These are phyloP conservation scores for Ceratosolen solmsi DNA, from an alignment of 1,140 invertebrate species.

Conservation along the genomic window DNA sequence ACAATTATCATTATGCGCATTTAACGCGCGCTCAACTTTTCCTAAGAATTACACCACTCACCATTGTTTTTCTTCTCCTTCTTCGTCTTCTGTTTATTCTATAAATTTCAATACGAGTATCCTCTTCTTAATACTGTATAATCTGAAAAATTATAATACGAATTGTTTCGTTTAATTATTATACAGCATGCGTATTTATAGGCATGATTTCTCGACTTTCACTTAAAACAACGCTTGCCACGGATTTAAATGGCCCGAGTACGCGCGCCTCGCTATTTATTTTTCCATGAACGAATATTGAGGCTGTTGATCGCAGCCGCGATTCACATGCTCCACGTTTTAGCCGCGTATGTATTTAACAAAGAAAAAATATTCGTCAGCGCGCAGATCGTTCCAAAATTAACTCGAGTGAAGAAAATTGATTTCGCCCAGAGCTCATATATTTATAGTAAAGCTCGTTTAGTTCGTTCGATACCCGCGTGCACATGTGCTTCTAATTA, in stretches of 20 bases:
- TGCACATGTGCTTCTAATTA: not conserved
- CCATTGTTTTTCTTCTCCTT: no score
- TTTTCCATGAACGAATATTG: slow-evolving; percentile 11
- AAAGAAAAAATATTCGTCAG: not conserved
- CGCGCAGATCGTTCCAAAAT: slow-evolving; percentile 4
- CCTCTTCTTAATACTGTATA: no score
- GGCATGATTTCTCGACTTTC: slow-evolving; percentile 40
- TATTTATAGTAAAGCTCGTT: not conserved
- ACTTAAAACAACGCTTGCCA: not conserved
- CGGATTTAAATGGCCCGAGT: not conserved
- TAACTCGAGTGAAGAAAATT: slow-evolving; percentile 15
- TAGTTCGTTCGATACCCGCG: not conserved
- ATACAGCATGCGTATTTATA: slow-evolving; percentile 28
- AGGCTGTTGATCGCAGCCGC: not conserved
- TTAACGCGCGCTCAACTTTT: not conserved
- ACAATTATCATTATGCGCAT: not conserved
- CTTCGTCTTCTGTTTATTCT: no score
- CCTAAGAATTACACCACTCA: not conserved
- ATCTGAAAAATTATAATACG: not conserved
- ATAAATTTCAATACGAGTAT: no score
- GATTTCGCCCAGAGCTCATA: not conserved
- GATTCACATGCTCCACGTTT: not conserved
- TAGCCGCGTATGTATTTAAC: not conserved
- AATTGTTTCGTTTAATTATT: not conserved
- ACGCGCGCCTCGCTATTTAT: not conserved